Percentiles rank a stretch among this genome's conserved stretches.
Evolutionary conservation across 2,113 vertebrate species (phyloP).

Genomic region (Macaca nemestrina): DNA sequence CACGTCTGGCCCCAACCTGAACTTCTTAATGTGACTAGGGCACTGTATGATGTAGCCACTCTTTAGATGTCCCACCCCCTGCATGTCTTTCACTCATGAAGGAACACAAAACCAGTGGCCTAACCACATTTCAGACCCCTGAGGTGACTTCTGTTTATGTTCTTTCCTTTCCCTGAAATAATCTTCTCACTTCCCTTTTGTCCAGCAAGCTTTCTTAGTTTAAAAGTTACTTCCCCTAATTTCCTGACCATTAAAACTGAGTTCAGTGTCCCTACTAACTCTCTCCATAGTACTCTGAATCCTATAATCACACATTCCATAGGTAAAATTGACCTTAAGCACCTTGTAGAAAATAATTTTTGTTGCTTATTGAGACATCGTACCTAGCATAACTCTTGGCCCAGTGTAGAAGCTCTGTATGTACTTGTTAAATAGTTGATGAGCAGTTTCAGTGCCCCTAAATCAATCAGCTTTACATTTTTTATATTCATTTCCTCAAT

Average conservation of each 20-base stretch:
- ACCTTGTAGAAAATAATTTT: not conserved
- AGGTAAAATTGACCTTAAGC: not conserved
- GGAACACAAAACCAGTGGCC: too few relatives aligned
- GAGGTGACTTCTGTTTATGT: not conserved
- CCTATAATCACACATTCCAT: not conserved
- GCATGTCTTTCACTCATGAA: too few relatives aligned
- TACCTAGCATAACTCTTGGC: too few relatives aligned
- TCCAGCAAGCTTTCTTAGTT: not conserved
- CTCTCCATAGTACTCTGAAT: not conserved
- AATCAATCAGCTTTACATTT: not conserved
- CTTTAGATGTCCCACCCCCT: not conserved
- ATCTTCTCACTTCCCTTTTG: not conserved
- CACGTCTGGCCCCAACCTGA: not conserved
- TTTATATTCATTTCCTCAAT: not conserved
- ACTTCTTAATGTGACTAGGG: not conserved
- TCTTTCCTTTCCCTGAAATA: not conserved
- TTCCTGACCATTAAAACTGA: not conserved
- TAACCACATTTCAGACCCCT: not conserved
- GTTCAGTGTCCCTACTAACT: not conserved
- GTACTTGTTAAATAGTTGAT: not conserved
- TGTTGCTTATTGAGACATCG: not conserved
- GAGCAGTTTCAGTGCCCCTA: not conserved
- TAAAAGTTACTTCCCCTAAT: not conserved
- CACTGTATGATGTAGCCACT: not conserved
- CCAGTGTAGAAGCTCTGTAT: not conserved